Evolutionary conservation across 2,888 invertebrate species (phyloP).

Genomic region (Lithophane socia): DNA sequence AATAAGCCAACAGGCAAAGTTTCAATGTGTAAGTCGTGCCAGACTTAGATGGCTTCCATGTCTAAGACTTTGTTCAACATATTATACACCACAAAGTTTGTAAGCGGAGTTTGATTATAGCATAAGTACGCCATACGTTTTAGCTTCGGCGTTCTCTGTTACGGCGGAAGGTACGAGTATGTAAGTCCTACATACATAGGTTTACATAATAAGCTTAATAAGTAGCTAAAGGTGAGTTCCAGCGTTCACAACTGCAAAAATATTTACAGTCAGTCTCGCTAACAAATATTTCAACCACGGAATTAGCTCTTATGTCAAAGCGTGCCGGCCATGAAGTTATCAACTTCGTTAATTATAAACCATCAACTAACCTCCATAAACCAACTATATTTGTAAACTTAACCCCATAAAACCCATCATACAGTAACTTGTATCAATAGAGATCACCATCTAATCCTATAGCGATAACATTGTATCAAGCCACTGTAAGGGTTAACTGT

Average conservation of each 20-base stretch:
- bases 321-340: neutral
- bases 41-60: constrained; percentile 48
- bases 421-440: constrained; percentile 49
- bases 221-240: neutral
- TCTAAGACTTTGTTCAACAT: constrained; percentile 57
- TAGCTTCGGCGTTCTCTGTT: constrained; percentile 24
- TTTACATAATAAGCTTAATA: neutral
- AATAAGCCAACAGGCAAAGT: constrained; percentile 38
- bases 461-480: constrained; percentile 64
- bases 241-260: neutral
- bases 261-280: too few relatives aligned
- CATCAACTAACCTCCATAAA: constrained; percentile 15
- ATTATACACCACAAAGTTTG: constrained; percentile 55
- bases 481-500: constrained; percentile 65
- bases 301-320: neutral
- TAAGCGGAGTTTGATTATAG: constrained; percentile 55
- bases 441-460: constrained; percentile 56
- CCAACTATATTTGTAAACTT: constrained; percentile 35
- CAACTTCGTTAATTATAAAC: constrained; percentile 36
- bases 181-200: neutral
- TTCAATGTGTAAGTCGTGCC: constrained; percentile 40
- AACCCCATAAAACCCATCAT: constrained; percentile 38
- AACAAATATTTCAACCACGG: neutral
- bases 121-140: constrained; percentile 49
- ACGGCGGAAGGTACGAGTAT: neutral